Evolutionary conservation across 2,888 invertebrate genomes (phyloP).

Genomic region (Marronus borbonicus): DNA sequence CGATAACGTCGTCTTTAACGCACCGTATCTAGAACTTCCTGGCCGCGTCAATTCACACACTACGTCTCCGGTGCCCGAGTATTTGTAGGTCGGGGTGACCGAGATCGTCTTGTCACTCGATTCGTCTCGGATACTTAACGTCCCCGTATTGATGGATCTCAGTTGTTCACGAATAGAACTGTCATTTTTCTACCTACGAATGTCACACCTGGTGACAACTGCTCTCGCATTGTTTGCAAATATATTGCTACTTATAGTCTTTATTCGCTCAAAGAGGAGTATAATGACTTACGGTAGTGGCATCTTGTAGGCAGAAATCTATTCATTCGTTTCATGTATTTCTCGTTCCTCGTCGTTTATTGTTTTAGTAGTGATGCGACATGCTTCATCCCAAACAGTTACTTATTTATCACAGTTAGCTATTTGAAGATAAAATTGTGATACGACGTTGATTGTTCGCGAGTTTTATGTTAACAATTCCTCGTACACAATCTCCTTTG

Average conservation of each 20-base stretch:
- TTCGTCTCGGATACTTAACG: conserved; percentile 66
- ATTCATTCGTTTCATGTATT: conserved; percentile 32
- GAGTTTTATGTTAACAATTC: conserved; percentile 45
- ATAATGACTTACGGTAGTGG: conserved; percentile 48
- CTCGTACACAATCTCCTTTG: conserved; percentile 32
- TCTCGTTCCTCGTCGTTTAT: conserved; percentile 11
- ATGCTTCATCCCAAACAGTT: conserved; percentile 32
- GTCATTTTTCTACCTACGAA: conserved; percentile 61
- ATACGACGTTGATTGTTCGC: conserved; percentile 35
- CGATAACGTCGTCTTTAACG: conserved; percentile 41
- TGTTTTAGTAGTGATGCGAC: conserved; percentile 28
- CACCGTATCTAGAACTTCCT: conserved; percentile 42
- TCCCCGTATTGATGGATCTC: conserved; percentile 57
- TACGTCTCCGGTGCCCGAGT: background rate
- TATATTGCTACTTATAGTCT: conserved; percentile 60
- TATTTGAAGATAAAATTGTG: conserved; percentile 39
- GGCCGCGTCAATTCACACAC: conserved; percentile 45
- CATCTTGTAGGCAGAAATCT: conserved; percentile 40
- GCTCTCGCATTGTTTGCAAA: conserved; percentile 64
- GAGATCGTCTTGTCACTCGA: conserved; percentile 51
- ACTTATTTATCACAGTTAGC: conserved; percentile 40
- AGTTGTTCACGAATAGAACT: conserved; percentile 60
- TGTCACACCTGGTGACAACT: conserved; percentile 65
- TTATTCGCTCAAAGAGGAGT: conserved; percentile 49
- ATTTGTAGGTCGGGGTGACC: conserved; percentile 45